These are phyloP conservation scores for Trichechus manatus DNA, from an alignment of 2,113 vertebrate species.

Conservation along the genomic window DNA sequence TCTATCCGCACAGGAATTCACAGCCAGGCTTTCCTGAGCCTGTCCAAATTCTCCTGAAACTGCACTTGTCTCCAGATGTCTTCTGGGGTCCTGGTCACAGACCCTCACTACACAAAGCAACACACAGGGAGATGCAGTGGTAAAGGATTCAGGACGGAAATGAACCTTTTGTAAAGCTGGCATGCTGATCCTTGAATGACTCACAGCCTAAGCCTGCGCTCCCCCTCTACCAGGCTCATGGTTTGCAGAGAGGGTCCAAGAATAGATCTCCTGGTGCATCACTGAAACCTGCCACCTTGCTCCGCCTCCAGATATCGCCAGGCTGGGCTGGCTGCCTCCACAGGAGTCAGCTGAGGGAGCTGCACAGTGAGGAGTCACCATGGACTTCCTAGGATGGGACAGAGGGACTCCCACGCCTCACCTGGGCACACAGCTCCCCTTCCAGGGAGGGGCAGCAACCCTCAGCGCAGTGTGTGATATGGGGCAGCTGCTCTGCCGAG, in stretches of 20 bases:
- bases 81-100: not conserved
- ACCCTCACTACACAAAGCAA: not conserved
- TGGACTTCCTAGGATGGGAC: not conserved
- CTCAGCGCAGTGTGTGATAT: too few relatives aligned
- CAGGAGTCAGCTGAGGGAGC: not conserved
- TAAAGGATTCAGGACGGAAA: not conserved
- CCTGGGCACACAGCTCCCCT: too few relatives aligned
- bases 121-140: not conserved
- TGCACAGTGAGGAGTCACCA: accelerated
- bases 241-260: not conserved
- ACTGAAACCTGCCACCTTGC: not conserved
- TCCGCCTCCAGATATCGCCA: not conserved
- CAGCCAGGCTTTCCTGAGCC: not conserved
- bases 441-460: too few relatives aligned
- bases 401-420: not conserved
- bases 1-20: not conserved
- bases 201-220: too few relatives aligned
- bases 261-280: not conserved
- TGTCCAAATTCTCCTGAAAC: not conserved
- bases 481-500: not conserved
- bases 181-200: not conserved
- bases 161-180: not conserved
- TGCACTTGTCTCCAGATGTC: not conserved
- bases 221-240: not conserved
- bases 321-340: too few relatives aligned